A percentile compares a stretch with the other conserved stretches of the same genome.
phyloP scores from a whole-genome alignment of 2,797 vertebrate genomes.

The Spinibarbus caldwelli region DNA sequence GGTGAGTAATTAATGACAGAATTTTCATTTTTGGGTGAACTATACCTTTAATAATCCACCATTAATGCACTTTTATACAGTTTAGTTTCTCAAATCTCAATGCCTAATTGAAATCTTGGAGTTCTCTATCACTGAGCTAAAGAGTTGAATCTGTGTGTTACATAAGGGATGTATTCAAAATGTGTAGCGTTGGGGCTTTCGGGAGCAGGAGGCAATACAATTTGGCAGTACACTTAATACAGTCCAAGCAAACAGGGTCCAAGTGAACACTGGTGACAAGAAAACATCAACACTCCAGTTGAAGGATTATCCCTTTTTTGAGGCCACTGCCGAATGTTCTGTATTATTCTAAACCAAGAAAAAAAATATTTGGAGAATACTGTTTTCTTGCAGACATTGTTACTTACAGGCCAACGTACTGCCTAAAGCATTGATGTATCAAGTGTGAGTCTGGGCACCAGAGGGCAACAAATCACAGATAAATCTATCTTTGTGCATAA shows the following conservation, averaged over 20 bases:
- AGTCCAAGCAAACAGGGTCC: constrained; percentile 9
- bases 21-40: not conserved
- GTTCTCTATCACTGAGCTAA: not conserved
- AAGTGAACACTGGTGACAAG: constrained; percentile 4
- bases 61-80: not conserved
- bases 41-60: not conserved
- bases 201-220: not conserved
- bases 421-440: not conserved
- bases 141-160: not conserved
- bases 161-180: constrained; percentile 1
- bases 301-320: not conserved
- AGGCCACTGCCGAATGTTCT: not conserved
- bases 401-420: not conserved
- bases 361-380: not conserved
- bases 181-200: not conserved
- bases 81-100: not conserved
- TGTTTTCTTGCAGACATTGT: not conserved
- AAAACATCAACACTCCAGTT: not conserved
- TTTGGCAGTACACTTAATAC: not conserved
- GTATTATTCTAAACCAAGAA: not conserved
- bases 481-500: not conserved
- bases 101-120: not conserved
- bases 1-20: not conserved
- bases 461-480: constrained; percentile 33
- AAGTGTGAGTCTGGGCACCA: constrained; percentile 8